phyloP scores from a whole-genome alignment of 2,888 invertebrate genomes.

The Sialis lutaria region DNA sequence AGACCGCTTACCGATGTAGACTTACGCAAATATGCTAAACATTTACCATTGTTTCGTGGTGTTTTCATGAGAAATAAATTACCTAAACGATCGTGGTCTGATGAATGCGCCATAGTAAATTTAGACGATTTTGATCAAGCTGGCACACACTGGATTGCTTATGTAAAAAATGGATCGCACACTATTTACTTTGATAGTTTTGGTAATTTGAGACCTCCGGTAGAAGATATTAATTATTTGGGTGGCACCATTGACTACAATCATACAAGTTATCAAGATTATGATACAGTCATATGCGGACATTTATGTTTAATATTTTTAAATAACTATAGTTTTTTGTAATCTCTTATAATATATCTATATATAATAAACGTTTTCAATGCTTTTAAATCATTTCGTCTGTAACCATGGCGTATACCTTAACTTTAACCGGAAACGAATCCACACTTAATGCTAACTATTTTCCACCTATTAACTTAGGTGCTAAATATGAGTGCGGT shows the following conservation, averaged over 20 bases:
- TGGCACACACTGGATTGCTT: constrained; percentile 21
- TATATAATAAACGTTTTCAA: constrained; percentile 4
- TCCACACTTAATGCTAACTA: constrained; percentile 12
- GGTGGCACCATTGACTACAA: constrained; percentile 13
- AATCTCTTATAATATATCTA: not conserved
- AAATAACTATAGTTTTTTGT: constrained; percentile 3
- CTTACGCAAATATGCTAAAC: constrained; percentile 9
- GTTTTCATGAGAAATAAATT: constrained; percentile 8
- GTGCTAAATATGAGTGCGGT: constrained; percentile 13
- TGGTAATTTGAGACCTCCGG: constrained; percentile 18
- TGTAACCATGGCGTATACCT: constrained; percentile 13
- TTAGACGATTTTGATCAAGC: constrained; percentile 13
- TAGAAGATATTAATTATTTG: constrained; percentile 8
- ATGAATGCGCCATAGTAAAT: constrained; percentile 17
- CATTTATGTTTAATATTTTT: constrained; percentile 16
- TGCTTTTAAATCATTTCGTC: constrained; percentile 2
- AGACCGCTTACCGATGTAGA: constrained; percentile 13
- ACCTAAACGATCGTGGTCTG: constrained; percentile 11
- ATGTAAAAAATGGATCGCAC: constrained; percentile 15
- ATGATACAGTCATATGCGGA: constrained; percentile 14
- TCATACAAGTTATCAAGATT: constrained; percentile 14
- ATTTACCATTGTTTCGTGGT: constrained; percentile 13
- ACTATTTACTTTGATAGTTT: constrained; percentile 21
- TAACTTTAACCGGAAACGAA: constrained; percentile 14
- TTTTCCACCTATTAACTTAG: constrained; percentile 14